Evolutionary conservation across 2,113 vertebrate genomes (phyloP), one percentile per base, ranked within the genome.

Genomic region (Calidris pygmaea): DNA sequence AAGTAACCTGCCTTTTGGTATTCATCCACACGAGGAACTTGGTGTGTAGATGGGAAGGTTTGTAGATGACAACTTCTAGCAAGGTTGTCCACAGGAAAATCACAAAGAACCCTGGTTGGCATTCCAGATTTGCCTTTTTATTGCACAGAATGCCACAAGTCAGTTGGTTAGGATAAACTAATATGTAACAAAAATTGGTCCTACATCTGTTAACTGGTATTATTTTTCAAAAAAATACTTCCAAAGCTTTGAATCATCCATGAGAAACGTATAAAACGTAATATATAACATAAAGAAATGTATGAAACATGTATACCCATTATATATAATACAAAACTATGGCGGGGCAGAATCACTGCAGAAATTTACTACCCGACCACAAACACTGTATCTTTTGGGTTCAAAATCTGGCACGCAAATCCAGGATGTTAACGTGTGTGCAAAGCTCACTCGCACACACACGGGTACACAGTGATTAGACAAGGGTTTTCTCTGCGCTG

Each of bases 281-380:
- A 48, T 48, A 48, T 23, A 22, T 48, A 48, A 48, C 47, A 18
- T 23, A 37, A 56, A n/a, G 23, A 41, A 58, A 78, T 1, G 20
- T 22, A 32, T 72, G 53, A 37, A 63, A 58, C 2, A 1, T 9
- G 35, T 18, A 12, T 35, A 65, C 32, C 23, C 21, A 29, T 52
- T 63, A 3, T 10, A 27, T 13, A 32, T 2, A 27, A 47, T 7
- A 45, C 10, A 52, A 52, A 70, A 39, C 0, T 0, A 50, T 10
- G 21, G 55, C 41, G 56, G 66, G 55, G 67, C 62, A 79, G 41
- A 62, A n/a, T 50, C 34, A 41, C 23, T 17, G 14, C 34, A 34
- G 50, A 59, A 62, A 37, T 34, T 30, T 27, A 43, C 45, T 24
- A 19, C 43, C 27, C 45, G 34, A 12, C 29, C 43, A 47, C 50